phyloP scores from a whole-genome alignment of 2,888 invertebrate genomes.

The Linnaemya vulpina region DNA sequence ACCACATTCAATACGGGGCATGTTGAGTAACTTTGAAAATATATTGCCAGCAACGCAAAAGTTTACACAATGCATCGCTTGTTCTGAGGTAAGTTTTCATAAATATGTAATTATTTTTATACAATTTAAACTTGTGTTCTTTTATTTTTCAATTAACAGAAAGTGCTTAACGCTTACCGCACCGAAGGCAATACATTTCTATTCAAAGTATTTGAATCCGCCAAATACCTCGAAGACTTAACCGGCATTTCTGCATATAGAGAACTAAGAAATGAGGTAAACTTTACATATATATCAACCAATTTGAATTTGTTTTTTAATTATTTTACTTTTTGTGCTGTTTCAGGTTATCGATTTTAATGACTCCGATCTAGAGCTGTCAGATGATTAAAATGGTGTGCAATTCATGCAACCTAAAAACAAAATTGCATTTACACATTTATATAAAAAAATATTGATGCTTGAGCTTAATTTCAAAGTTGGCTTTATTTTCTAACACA shows the following conservation, averaged over 20 bases:
- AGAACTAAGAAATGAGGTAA: constrained; percentile 85
- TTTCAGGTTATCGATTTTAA: constrained; percentile 81
- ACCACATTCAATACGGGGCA: constrained; percentile 97
- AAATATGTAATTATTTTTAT: background rate
- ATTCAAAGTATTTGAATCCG: constrained; percentile 90
- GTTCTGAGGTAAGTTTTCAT: constrained; percentile 85
- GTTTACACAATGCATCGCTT: constrained; percentile 96
- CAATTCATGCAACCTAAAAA: background rate
- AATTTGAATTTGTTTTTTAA: background rate
- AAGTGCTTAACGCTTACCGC: constrained; percentile 84
- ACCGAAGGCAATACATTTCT: constrained; percentile 88
- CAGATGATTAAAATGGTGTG: constrained; percentile 74
- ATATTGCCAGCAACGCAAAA: constrained; percentile 92
- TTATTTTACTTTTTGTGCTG: constrained; percentile 47
- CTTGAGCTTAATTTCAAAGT: no score
- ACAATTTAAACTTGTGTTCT: constrained; percentile 3
- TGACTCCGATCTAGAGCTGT: constrained; percentile 80
- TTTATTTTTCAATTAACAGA: constrained; percentile 73
- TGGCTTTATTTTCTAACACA: no score
- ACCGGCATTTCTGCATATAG: constrained; percentile 90
- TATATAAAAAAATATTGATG: background rate
- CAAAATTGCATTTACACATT: constrained; percentile 45
- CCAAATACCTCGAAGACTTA: constrained; percentile 92
- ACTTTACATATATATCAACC: background rate
- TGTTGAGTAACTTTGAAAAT: constrained; percentile 91